These are phyloP conservation scores for Tethea ocularis DNA, from an alignment of 2,888 invertebrate genomes.

Conservation along the genomic window DNA sequence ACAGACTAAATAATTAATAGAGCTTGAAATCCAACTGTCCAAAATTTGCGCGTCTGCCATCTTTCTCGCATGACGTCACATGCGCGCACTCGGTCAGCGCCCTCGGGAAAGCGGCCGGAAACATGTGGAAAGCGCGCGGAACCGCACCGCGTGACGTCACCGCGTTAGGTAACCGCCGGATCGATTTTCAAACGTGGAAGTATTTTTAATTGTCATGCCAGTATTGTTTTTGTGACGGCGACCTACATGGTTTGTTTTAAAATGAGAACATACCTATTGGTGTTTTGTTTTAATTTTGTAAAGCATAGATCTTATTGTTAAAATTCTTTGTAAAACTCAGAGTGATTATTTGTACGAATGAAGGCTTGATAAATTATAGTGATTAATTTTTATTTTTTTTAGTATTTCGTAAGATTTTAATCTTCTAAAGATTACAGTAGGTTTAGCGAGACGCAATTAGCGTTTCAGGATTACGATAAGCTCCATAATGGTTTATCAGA, in stretches of 20 bases:
- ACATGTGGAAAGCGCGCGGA: constrained; percentile 60
- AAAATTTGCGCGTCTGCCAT: not conserved
- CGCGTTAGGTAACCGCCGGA: constrained; percentile 45
- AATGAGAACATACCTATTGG: not conserved
- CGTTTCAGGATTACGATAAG: not conserved
- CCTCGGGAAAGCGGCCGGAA: constrained; percentile 68
- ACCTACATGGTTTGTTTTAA: constrained; percentile 1
- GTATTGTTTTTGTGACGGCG: not conserved
- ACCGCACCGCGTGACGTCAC: constrained; percentile 51
- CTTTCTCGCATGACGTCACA: constrained; percentile 17
- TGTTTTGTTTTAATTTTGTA: constrained; percentile 6
- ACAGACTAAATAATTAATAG: not conserved
- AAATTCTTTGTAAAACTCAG: not conserved
- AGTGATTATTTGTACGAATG: no score
- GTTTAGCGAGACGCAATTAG: not conserved
- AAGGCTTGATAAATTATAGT: no score
- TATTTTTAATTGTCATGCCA: constrained; percentile 11
- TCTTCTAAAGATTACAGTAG: not conserved
- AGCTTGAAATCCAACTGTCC: not conserved
- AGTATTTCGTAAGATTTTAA: not conserved
- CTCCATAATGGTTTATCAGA: not conserved
- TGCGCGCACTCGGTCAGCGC: constrained; percentile 40
- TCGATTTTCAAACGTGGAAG: constrained; percentile 32
- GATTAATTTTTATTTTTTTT: no score
- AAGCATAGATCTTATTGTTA: not conserved